Evolutionary conservation across 64 coral and sea anemone genomes (phyloP).

Genomic region (Acropora tenuis): DNA sequence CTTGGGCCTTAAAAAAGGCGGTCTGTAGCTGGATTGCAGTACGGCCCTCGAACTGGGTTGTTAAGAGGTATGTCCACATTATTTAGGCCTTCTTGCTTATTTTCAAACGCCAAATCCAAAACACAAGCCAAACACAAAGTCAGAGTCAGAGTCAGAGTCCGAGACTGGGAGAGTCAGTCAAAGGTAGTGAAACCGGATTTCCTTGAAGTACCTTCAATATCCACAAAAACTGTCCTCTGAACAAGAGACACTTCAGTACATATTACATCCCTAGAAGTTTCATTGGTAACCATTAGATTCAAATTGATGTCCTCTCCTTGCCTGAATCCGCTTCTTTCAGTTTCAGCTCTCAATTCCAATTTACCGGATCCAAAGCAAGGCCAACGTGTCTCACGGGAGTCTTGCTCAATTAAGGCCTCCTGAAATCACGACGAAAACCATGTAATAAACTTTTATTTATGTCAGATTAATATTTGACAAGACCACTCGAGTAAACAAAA

Average conservation of each 20-base stretch:
- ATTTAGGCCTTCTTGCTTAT: background rate
- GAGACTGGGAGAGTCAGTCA: no score
- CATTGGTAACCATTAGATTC: conserved; percentile 14
- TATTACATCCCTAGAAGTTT: conserved; percentile 18
- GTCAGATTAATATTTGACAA: no score
- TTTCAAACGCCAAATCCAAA: no score
- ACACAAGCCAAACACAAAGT: no score
- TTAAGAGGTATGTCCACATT: background rate
- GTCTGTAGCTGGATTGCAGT: no score
- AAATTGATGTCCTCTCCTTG: conserved; percentile 25
- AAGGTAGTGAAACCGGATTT: no score
- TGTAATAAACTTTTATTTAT: background rate
- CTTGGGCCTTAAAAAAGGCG: no score
- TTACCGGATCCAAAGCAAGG: conserved; percentile 22
- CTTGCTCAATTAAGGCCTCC: conserved; percentile 24
- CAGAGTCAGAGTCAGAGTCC: no score
- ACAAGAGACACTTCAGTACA: conserved; percentile 36
- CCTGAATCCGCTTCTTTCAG: conserved; percentile 10
- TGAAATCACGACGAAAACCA: background rate
- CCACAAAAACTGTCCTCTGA: conserved; percentile 30
- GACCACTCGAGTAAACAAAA: no score
- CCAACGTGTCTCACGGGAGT: background rate
- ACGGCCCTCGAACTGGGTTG: no score
- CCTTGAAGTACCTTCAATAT: conserved; percentile 10
- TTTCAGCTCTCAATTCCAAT: conserved; percentile 9